Evolutionary conservation across 2,113 vertebrate species (phyloP).

Genomic region (Neoarius graeffei): DNA sequence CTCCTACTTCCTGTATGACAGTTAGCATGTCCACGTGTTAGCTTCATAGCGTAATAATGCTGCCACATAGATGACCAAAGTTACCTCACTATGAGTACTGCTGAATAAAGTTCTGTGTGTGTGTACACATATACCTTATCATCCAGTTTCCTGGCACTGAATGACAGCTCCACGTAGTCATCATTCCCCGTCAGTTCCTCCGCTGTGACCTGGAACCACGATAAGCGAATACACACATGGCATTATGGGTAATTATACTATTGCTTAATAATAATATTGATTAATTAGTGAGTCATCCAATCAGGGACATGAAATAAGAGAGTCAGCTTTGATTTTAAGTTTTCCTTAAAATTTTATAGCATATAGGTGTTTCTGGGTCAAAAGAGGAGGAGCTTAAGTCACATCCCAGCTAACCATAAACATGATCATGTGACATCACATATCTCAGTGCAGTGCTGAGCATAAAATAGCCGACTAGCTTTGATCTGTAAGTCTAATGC

Average conservation of each 20-base stretch:
- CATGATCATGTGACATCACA: background rate
- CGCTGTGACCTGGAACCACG: conserved; percentile 81
- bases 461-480: background rate
- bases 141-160: conserved; percentile 95
- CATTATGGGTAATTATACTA: background rate
- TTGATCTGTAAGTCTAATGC: background rate
- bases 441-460: background rate
- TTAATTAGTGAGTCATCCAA: background rate
- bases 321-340: background rate
- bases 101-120: background rate
- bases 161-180: conserved; percentile 95
- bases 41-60: background rate
- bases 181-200: conserved; percentile 96
- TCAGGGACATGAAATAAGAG: background rate
- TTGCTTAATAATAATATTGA: background rate
- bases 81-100: background rate
- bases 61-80: background rate
- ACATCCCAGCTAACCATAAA: background rate
- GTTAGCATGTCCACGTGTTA: background rate
- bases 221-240: background rate
- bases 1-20: background rate
- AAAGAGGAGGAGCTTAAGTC: background rate
- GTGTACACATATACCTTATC: conserved; percentile 84
- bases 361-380: background rate
- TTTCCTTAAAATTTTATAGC: background rate